Conservation (phyloP, 2,113 vertebrate genomes). For the Ancistrus triradiatus region DNA sequence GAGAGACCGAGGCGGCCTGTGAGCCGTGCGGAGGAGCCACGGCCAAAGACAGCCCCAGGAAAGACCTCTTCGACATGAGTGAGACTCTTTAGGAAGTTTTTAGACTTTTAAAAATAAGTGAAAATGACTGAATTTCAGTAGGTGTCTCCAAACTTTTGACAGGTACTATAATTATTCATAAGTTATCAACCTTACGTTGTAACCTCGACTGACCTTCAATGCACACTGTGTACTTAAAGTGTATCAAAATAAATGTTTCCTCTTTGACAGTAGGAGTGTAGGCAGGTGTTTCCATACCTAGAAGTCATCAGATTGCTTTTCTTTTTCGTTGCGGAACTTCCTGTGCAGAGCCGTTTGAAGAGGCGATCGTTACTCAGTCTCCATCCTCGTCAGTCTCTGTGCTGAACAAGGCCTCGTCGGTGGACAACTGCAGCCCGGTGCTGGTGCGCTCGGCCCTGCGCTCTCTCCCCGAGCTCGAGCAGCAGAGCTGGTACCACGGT, state of each 20-base stretch:
- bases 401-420: slow-evolving; percentile 75
- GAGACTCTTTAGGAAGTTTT: slow-evolving; percentile 57
- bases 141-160: too few relatives aligned
- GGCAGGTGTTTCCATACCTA: too few relatives aligned
- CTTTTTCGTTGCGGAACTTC: too few relatives aligned
- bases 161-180: slow-evolving; percentile 2
- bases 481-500: slow-evolving; percentile 87
- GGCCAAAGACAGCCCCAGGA: slow-evolving; percentile 77
- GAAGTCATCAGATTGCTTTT: too few relatives aligned
- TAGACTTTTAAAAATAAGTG: too few relatives aligned
- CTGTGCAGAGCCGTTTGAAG: slow-evolving; percentile 88
- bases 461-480: slow-evolving; percentile 76
- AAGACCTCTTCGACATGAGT: slow-evolving; percentile 98
- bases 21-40: slow-evolving; percentile 56
- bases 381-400: slow-evolving; percentile 57
- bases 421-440: slow-evolving; percentile 79
- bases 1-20: slow-evolving; percentile 63
- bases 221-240: too few relatives aligned
- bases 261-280: too few relatives aligned
- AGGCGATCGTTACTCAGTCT: slow-evolving; percentile 76
- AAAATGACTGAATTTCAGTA: too few relatives aligned
- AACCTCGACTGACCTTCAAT: too few relatives aligned
- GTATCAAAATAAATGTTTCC: too few relatives aligned
- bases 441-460: slow-evolving; percentile 68
- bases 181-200: too few relatives aligned